phyloP scores from a whole-genome alignment of 2,888 invertebrate species.

The Dione juno region DNA sequence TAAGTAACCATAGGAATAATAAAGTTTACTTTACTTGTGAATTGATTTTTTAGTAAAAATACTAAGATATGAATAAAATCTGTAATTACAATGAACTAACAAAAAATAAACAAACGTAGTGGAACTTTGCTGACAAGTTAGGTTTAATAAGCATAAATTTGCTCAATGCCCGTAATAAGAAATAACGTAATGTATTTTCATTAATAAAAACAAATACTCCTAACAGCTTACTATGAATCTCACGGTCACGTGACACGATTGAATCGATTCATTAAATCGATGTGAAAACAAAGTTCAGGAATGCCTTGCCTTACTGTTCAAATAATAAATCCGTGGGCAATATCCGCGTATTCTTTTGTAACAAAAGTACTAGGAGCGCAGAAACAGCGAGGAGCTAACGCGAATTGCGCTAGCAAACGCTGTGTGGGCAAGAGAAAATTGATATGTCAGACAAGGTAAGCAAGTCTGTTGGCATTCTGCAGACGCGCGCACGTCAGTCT shows the following conservation, averaged over 20 bases:
- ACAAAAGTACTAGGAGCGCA: constrained; percentile 77
- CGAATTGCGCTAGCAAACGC: constrained; percentile 51
- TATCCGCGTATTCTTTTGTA: constrained; percentile 79
- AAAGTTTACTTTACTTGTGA: neutral
- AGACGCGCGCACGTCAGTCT: constrained; percentile 47
- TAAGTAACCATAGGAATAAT: neutral
- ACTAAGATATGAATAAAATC: neutral
- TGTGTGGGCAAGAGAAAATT: constrained; percentile 70
- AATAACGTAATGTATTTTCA: neutral
- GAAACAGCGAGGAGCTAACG: constrained; percentile 54
- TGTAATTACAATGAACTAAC: neutral
- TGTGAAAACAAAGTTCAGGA: constrained; percentile 17
- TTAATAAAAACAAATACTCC: neutral
- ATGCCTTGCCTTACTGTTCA: neutral
- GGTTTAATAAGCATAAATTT: neutral
- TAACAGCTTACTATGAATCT: neutral
- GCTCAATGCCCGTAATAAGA: neutral
- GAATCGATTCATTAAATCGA: constrained; percentile 20
- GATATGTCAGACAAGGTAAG: constrained; percentile 77
- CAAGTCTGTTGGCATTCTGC: constrained; percentile 56
- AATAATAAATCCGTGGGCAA: constrained; percentile 49
- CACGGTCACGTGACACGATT: constrained; percentile 16
- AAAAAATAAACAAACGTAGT: neutral
- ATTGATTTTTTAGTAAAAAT: neutral
- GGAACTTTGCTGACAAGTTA: too few species aligned